Base-by-base conservation (phyloP, 2,888 invertebrate species). In the Rhabditoides inermis region DNA sequence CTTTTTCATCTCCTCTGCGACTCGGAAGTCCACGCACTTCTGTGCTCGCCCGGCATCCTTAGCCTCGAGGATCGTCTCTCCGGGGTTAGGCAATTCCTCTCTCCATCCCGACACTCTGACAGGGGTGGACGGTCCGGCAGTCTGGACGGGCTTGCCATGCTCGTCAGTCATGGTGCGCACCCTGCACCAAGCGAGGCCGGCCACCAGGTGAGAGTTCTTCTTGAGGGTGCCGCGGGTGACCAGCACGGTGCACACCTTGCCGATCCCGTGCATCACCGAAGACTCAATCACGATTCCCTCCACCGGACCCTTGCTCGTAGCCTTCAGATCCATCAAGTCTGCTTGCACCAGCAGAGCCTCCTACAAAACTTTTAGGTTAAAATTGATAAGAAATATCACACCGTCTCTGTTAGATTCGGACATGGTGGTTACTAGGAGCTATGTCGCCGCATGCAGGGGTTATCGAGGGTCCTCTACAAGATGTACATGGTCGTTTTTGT, bases 221-320 rank as follows among this genome's bases (percentile, higher is more conserved):
- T 85, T 84, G 49, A 94, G 77, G 0, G 87, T 88, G 1, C 92
- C 92, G 56, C 89, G 82, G 68, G 88, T 86, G 1, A 94, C 84
- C 45, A 92, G 80, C 32, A 86, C 83, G 1, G 90, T 90, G 2
- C 87, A 86, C 53, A 89, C 82, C 77, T 88, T 88, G 39, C 88
- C 87, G 59, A 69, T 53, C 3, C 71, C 80, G 2, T 81, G 76
- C 77, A 88, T 84, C 0, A 84, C 80, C 60, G 83, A 84, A 0
- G 91, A 86, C 78, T 98, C 98, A 0, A 98, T 83, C 0, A 95
- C 85, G 15, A 87, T 84, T 0, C 88, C 95, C 79, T 95, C 92
- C 0, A 88, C 88, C 2, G 83, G 80, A 0, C 94, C 92, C 0
- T 81, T 83, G 0, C 85, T 85, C 78, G 92, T 90, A 0, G 87